Conservation (phyloP, 2,113 vertebrate species). For the Chlorocebus sabaeus region DNA sequence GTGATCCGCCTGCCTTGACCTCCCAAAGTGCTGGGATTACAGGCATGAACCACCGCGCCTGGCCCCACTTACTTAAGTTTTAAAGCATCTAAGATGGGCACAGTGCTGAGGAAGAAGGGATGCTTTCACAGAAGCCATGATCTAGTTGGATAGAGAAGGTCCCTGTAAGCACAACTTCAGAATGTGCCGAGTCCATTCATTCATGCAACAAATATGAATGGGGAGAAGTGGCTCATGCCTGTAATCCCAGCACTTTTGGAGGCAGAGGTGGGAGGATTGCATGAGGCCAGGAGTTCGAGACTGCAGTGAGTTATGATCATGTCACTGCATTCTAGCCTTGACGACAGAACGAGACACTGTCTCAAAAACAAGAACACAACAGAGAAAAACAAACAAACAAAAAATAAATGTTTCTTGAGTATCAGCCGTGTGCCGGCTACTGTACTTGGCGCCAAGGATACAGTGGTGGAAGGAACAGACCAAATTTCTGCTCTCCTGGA, state of each 20-base stretch:
- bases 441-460: neutral
- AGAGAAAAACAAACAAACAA: too few species aligned
- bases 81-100: neutral
- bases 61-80: neutral
- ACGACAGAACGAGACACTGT: too few species aligned
- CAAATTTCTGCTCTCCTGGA: neutral
- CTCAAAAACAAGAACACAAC: too few species aligned
- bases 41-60: neutral
- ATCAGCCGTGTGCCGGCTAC: neutral
- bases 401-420: neutral
- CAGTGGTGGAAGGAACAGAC: neutral
- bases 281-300: too few species aligned
- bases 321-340: too few species aligned
- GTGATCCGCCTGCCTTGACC: neutral
- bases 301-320: too few species aligned
- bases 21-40: neutral
- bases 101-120: neutral
- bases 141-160: neutral
- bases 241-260: too few species aligned
- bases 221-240: too few species aligned
- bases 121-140: neutral
- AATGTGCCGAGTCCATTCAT: neutral
- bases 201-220: neutral
- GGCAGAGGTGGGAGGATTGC: too few species aligned
- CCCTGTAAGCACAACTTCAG: neutral